Percentiles rank a stretch among this genome's conserved stretches.
phyloP scores from a whole-genome alignment of 2,797 vertebrate genomes.

The Peromyscus aztecus region DNA sequence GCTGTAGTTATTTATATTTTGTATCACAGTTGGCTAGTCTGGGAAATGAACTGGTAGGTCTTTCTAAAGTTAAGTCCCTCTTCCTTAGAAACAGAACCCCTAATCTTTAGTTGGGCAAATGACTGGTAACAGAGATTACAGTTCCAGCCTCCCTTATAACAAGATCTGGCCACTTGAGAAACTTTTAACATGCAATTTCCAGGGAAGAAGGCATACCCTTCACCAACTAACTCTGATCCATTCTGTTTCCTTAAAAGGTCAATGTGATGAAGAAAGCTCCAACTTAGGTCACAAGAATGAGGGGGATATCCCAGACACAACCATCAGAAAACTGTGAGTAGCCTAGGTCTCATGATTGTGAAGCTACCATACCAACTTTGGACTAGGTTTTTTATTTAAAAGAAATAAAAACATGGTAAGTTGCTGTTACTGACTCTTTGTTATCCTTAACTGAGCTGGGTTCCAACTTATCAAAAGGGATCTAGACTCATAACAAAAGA shows the following conservation, averaged over 20 bases:
- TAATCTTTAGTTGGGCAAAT: not conserved
- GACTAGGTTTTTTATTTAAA: not conserved
- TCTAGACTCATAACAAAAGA: slow-evolving; percentile 14
- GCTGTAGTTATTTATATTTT: not conserved
- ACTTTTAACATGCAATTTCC: not conserved
- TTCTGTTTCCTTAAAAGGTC: not conserved
- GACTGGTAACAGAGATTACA: not conserved
- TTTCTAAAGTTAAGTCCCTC: not conserved
- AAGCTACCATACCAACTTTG: not conserved
- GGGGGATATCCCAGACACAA: not conserved
- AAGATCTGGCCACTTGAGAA: not conserved
- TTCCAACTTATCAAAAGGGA: not conserved
- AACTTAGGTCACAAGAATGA: not conserved
- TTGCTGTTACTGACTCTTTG: not conserved
- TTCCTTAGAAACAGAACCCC: not conserved
- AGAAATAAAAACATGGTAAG: not conserved
- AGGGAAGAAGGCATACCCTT: not conserved
- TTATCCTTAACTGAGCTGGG: slow-evolving; percentile 21
- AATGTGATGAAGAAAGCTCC: not conserved
- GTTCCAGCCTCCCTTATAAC: not conserved
- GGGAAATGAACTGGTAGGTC: not conserved
- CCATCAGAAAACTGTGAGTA: not conserved
- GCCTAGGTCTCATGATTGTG: not conserved
- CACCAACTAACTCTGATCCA: not conserved
- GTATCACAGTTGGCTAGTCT: not conserved